phyloP scores from a whole-genome alignment of 1,140 invertebrate genomes.

The Caenorhabditis remanei region DNA sequence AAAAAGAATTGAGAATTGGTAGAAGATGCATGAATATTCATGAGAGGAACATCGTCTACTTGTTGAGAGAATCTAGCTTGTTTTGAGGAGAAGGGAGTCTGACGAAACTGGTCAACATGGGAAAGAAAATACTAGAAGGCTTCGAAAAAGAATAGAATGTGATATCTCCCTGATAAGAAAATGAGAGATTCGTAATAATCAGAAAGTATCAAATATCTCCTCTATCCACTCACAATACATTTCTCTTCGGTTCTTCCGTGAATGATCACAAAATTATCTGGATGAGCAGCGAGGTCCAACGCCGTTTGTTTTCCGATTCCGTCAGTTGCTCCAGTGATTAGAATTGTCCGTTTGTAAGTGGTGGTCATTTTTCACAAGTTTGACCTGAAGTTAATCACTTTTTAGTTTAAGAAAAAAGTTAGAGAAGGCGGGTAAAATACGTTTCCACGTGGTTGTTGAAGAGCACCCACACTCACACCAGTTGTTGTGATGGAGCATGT shows the following conservation, averaged over 20 bases:
- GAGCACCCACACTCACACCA: background rate
- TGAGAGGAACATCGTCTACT: background rate
- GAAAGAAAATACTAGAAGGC: background rate
- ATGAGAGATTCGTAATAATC: background rate
- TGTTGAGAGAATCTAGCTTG: background rate
- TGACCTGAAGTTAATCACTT: background rate
- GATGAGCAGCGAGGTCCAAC: constrained; percentile 65
- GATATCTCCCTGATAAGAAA: constrained; percentile 23
- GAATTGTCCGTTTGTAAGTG: constrained; percentile 59
- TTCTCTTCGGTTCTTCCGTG: constrained; percentile 65
- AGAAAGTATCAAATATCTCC: too few species aligned
- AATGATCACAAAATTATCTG: constrained; percentile 66
- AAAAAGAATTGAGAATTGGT: background rate
- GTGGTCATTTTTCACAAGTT: constrained; percentile 48
- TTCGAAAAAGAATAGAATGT: background rate
- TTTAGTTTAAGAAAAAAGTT: background rate
- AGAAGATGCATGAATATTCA: constrained; percentile 16
- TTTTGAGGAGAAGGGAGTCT: background rate
- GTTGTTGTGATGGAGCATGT: constrained; percentile 46
- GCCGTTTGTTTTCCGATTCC: constrained; percentile 66
- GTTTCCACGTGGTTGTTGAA: background rate
- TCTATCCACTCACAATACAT: constrained; percentile 49
- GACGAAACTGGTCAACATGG: background rate
- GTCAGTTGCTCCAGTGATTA: constrained; percentile 65
- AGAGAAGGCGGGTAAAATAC: background rate